phyloP scores from a whole-genome alignment of 35 echinoderm and acorn worm genomes.

The Anneissia japonica region DNA sequence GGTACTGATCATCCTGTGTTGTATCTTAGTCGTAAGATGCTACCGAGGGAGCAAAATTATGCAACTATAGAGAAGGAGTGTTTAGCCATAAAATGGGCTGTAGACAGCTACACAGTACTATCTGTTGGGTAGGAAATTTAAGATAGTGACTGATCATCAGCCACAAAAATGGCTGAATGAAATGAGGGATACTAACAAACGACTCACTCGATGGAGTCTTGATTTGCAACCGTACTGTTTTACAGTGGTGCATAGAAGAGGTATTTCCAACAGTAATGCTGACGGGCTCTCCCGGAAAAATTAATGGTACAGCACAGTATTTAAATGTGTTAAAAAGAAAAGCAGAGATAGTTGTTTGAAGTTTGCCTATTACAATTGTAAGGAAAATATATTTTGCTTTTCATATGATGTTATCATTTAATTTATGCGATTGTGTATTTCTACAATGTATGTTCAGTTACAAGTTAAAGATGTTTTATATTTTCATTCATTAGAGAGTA shows the following conservation, averaged over 20 bases:
- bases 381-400: no score
- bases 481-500: no score
- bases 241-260: neutral
- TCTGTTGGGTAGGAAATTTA: slow-evolving; percentile 16
- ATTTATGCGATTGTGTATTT: no score
- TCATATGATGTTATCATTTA: no score
- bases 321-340: no score
- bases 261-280: neutral
- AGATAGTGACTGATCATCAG: slow-evolving; percentile 3
- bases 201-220: slow-evolving; percentile 13
- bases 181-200: neutral
- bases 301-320: no score
- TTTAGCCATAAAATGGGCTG: neutral
- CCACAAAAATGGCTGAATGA: slow-evolving; percentile 14
- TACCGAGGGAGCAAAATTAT: neutral
- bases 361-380: no score
- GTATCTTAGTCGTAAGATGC: neutral
- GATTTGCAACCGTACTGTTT: neutral
- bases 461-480: no score
- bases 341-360: no score
- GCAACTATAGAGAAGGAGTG: neutral
- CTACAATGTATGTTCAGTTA: no score
- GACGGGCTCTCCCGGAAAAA: no score
- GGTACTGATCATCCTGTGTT: neutral
- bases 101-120: neutral